Percentiles rank a stretch among this genome's conserved stretches.
phyloP scores from a whole-genome alignment of 2,888 invertebrate species.

The Dicyrtomina minuta region DNA sequence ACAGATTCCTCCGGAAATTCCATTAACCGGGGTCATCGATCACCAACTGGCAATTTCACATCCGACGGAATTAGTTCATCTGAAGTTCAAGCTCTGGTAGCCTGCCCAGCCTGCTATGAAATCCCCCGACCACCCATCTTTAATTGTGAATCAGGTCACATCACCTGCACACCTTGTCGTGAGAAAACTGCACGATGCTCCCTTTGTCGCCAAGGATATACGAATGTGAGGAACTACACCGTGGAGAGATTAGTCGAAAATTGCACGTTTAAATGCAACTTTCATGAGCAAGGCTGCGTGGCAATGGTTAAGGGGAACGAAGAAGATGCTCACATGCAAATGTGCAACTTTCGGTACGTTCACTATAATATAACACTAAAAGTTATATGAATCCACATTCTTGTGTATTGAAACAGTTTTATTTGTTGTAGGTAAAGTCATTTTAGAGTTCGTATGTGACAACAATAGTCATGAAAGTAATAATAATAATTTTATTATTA shows the following conservation, averaged over 20 bases:
- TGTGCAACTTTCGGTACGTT: no score
- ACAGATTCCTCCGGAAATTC: no score
- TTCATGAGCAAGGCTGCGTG: conserved; percentile 13
- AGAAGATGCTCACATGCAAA: no score
- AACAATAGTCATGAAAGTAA: no score
- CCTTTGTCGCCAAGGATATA: conserved; percentile 19
- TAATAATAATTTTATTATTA: conserved; percentile 4
- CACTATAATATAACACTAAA: no score
- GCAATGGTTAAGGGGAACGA: no score
- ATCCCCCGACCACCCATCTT: conserved; percentile 25
- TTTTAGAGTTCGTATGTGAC: no score
- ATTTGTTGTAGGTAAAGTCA: no score
- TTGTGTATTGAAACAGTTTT: no score
- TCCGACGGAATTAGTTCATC: neutral
- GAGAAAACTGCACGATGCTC: conserved; percentile 15
- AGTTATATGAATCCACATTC: no score
- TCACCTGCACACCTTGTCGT: conserved; percentile 24
- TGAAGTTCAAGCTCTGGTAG: conserved; percentile 1
- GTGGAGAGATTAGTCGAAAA: conserved; percentile 5
- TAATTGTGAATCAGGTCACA: conserved; percentile 34
- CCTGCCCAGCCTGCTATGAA: conserved; percentile 36
- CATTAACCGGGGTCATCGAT: no score
- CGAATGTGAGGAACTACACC: neutral
- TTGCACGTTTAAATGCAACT: conserved; percentile 14
- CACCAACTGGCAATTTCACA: no score